phyloP scores from a whole-genome alignment of 1,140 invertebrate species.

The Neomicropteryx cornuta region DNA sequence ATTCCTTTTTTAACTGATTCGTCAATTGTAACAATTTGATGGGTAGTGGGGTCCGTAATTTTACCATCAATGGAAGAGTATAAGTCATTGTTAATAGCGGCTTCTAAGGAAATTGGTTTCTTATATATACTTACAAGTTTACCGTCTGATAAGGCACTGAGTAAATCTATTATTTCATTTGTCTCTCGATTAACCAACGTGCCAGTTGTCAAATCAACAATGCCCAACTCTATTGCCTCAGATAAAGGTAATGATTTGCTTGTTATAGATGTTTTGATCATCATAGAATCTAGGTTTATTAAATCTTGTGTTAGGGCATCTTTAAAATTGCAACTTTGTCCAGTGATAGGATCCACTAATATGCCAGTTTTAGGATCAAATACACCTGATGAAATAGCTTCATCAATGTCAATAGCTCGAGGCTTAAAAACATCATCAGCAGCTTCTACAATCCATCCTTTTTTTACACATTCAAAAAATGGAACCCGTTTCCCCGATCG shows the following conservation, averaged over 20 bases:
- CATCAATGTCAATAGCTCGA: slow-evolving; percentile 45
- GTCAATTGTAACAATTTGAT: slow-evolving; percentile 55
- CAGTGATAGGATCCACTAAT: slow-evolving; percentile 50
- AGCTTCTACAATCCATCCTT: slow-evolving; percentile 55
- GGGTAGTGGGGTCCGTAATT: slow-evolving; percentile 59
- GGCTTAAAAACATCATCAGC: slow-evolving; percentile 36
- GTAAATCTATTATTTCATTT: slow-evolving; percentile 52
- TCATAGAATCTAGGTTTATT: slow-evolving; percentile 63
- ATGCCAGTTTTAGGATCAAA: slow-evolving; percentile 51
- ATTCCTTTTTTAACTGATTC: slow-evolving; percentile 70
- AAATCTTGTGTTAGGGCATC: slow-evolving; percentile 62
- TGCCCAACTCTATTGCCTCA: slow-evolving; percentile 63
- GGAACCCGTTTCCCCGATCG: slow-evolving; percentile 68
- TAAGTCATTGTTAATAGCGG: slow-evolving; percentile 55
- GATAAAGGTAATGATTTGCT: slow-evolving; percentile 60
- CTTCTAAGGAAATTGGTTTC: slow-evolving; percentile 66
- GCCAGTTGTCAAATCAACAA: slow-evolving; percentile 65
- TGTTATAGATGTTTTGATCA: slow-evolving; percentile 54
- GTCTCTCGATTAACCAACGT: slow-evolving; percentile 58
- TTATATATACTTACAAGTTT: slow-evolving; percentile 53
- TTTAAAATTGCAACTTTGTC: slow-evolving; percentile 47
- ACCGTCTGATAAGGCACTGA: slow-evolving; percentile 60
- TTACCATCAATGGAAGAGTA: slow-evolving; percentile 60
- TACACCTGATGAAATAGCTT: slow-evolving; percentile 53
- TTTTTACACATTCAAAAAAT: slow-evolving; percentile 74